Evolutionary conservation across 2,113 vertebrate genomes (phyloP), one percentile per base, ranked within the genome.

Genomic region (Setophaga kirtlandii): DNA sequence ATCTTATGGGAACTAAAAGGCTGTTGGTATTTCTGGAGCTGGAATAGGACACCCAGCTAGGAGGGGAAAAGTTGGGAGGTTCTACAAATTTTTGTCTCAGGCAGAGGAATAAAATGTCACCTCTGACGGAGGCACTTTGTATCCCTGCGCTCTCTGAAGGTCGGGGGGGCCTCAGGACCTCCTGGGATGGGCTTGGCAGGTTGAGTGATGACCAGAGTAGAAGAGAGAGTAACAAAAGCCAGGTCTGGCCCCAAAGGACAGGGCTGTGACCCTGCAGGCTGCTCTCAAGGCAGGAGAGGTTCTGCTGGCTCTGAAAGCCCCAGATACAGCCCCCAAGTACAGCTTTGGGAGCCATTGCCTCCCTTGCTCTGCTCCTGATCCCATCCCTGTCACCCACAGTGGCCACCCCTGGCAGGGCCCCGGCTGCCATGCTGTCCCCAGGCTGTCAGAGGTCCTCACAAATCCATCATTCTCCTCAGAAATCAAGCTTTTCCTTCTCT

Each of bases 21-120:
- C 35, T 73, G 50, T 31, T 71, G 62, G 20, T 64, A 20, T 69
- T 91, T 76, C 47, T 47, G 44, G 65, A 33, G 42, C 23, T 74
- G 17, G 16, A 81, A n/a, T 71, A 68, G 69, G 42, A 50, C 13
- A 65, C 44, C 9, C 44, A 76, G 4, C 18, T 49, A 16, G 6
- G 37, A 63, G 42, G n/a, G 37, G 2, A 73, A 82, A 63, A 11
- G 4, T 10, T 27, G 41, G 27, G 9, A 1, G 0, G 2, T 56
- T 76, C 75, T 56, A 27, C 0, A 2, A 37, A 60, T 67, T 75
- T 68, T 67, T 63, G 30, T 70, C 52, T 53, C 22, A n/a, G 55
- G 33, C 50, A 80, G 24, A 31, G 35, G 46, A 65, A 14, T 50
- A 65, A 89, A 77, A 73, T 52, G 50, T 59, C 41, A 49, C 18